Percentiles rank a stretch among this genome's conserved stretches.
Evolutionary conservation across 2,113 vertebrate species (phyloP).

Genomic region (Seriola aureovittata): DNA sequence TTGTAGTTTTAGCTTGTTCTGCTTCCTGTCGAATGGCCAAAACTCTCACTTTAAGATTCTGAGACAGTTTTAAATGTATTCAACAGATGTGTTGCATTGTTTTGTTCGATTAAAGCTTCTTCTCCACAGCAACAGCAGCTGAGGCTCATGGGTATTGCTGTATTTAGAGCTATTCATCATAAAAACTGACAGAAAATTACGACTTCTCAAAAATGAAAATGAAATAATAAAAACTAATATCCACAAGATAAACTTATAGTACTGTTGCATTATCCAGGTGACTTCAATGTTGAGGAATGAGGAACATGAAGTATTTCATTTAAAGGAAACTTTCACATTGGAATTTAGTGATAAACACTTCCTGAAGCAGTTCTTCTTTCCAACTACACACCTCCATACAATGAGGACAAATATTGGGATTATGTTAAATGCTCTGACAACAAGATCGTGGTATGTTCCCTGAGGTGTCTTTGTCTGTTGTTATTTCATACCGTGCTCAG

Average conservation of each 20-base stretch:
- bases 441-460: slow-evolving; percentile 26
- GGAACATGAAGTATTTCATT: background rate
- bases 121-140: too few relatives aligned
- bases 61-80: background rate
- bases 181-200: too few relatives aligned
- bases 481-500: slow-evolving; percentile 35
- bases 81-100: background rate
- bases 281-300: background rate
- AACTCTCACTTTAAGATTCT: background rate
- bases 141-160: background rate
- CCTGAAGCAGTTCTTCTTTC: background rate
- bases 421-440: slow-evolving; percentile 21
- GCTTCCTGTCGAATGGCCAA: too few relatives aligned
- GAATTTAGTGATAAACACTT: background rate
- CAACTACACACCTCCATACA: background rate
- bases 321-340: background rate
- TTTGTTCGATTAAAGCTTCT: too few relatives aligned
- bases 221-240: background rate
- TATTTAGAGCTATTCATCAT: too few relatives aligned
- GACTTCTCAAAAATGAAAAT: too few relatives aligned
- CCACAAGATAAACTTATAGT: background rate
- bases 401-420: background rate
- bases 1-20: background rate
- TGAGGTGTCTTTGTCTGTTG: slow-evolving; percentile 38
- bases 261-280: background rate